These are phyloP conservation scores for Boulengeromyrus knoepffleri DNA, from an alignment of 2,113 vertebrate genomes.

Conservation along the genomic window DNA sequence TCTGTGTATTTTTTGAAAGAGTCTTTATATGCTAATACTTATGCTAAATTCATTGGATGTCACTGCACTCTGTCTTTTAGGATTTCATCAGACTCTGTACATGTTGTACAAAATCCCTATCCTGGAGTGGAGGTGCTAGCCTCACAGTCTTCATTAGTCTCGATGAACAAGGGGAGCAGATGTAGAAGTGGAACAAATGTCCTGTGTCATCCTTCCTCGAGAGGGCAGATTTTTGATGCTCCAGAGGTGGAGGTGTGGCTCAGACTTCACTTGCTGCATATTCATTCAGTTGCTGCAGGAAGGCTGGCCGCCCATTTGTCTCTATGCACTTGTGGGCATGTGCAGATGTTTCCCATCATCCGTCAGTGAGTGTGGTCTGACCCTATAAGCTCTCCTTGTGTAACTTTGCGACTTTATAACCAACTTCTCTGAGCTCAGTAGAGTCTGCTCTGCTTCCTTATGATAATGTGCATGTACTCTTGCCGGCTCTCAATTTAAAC, in stretches of 20 bases:
- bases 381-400: constrained; percentile 48
- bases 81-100: not conserved
- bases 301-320: not conserved
- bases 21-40: too few relatives aligned
- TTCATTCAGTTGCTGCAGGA: not conserved
- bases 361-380: constrained; percentile 58
- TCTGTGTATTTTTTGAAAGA: not conserved
- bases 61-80: not conserved
- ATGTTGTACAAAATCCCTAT: not conserved
- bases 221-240: constrained; percentile 41
- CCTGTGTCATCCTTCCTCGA: constrained; percentile 40
- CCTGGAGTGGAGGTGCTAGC: constrained; percentile 38
- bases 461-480: constrained; percentile 30
- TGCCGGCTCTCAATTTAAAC: not conserved
- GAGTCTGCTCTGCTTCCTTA: constrained; percentile 26
- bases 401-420: constrained; percentile 41
- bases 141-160: constrained; percentile 46
- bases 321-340: constrained; percentile 25
- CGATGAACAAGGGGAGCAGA: constrained; percentile 28
- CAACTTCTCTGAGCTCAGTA: constrained; percentile 44
- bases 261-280: not conserved
- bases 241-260: constrained; percentile 20
- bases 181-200: constrained; percentile 33
- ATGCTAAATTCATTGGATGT: not conserved
- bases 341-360: constrained; percentile 61